Percentiles rank a stretch among this genome's conserved stretches.
These are phyloP conservation scores for Oryzias celebensis DNA, from an alignment of 2,113 vertebrate genomes.

Conservation along the genomic window DNA sequence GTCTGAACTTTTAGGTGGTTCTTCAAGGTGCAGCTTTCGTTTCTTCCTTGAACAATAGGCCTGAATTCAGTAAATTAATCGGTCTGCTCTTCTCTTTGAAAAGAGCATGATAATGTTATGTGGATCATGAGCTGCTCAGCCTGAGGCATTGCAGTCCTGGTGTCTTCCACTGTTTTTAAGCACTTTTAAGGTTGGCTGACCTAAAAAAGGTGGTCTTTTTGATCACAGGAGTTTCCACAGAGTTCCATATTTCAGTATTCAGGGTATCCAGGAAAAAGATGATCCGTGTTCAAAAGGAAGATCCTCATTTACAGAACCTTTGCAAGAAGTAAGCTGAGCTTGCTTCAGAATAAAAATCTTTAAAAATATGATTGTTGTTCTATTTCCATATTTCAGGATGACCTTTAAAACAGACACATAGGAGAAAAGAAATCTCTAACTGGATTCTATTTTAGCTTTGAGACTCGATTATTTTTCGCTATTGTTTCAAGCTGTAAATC, in stretches of 20 bases:
- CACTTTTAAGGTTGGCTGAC: slow-evolving; percentile 4
- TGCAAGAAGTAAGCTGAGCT: too few relatives aligned
- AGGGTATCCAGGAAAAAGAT: not conserved
- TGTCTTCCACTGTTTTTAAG: not conserved
- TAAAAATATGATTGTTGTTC: not conserved
- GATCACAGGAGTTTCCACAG: not conserved
- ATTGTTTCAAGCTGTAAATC: slow-evolving; percentile 26
- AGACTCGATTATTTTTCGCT: not conserved
- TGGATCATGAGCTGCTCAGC: too few relatives aligned
- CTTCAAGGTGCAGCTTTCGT: too few relatives aligned
- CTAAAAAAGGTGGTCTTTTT: slow-evolving; percentile 17
- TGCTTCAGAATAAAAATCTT: too few relatives aligned
- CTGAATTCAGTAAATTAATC: too few relatives aligned
- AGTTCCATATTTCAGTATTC: not conserved
- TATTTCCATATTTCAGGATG: not conserved
- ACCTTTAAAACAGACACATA: slow-evolving; percentile 10
- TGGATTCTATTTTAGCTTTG: not conserved
- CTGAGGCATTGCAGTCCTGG: too few relatives aligned
- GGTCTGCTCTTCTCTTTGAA: too few relatives aligned
- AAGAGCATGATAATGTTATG: too few relatives aligned
- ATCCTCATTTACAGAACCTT: too few relatives aligned
- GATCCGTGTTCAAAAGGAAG: not conserved
- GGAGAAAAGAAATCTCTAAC: slow-evolving; percentile 3
- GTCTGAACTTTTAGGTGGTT: too few relatives aligned
- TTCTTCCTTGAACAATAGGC: too few relatives aligned